Evolutionary conservation across 2,888 invertebrate species (phyloP), one percentile per base, ranked within the genome.

Genomic region (Agrenia bidenticulata): DNA sequence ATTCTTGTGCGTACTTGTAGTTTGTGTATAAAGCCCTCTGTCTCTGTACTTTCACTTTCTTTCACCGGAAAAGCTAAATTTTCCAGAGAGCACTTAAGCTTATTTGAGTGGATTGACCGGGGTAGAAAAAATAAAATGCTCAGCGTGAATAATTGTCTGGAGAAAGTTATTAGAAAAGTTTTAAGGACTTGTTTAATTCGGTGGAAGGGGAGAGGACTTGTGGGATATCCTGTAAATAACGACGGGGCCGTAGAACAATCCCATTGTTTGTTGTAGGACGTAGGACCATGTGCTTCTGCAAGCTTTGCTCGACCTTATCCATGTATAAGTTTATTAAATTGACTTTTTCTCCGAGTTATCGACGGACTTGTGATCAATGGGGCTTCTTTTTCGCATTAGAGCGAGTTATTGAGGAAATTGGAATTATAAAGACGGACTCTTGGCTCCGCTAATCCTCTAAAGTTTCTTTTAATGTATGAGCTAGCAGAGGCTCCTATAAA

Each of bases 31-130:
- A n/a, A 32, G 32, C 32, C 32, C 32, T n/a, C n/a, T 11, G 32
- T 32, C 32, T 32, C 4, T 32, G 11, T 11, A 32, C 27, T 54
- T 54, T 54, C 37, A 17, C 32, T 54, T 54, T 54, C 26, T 54
- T 54, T 27, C 37, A 54, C 54, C 54, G 54, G 54, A 54, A 54
- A 32, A 32, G n/a, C 32, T 27, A 32, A 26, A 54, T 32, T 54
- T 54, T 54, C 54, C 37, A 32, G 15, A 17, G 32, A 54, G 54
- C 54, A 54, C 19, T 54, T 27, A 54, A 54, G 17, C 17, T 54
- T 54, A 54, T 54, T 54, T 54, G 32, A 54, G 27, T 54, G 54
- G 54, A 32, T 54, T 54, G 54, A 26, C 37, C 37, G 51, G 19
- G 23, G 51, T 13, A 15, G 7, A 19, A 51, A 19, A 51, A 51